A percentile compares a stretch with the other conserved stretches of the same genome.
Evolutionary conservation across 2,888 invertebrate genomes (phyloP).

Genomic region (Drosophila hamatofila): DNA sequence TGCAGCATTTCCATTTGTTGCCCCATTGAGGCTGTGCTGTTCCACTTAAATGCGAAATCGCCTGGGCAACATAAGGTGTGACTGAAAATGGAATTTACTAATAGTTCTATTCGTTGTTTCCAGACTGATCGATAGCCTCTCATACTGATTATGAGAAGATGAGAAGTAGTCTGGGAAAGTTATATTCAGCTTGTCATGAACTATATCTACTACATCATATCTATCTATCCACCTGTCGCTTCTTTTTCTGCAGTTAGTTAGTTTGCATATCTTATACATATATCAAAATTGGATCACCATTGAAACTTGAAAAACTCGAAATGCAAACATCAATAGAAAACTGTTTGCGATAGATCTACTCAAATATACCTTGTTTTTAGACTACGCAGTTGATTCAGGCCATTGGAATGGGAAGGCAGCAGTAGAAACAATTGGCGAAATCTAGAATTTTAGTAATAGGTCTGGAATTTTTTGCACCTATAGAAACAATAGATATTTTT

Average conservation of each 20-base stretch:
- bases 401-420: neutral
- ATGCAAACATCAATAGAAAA: neutral
- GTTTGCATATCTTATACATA: neutral
- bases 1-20: conserved; percentile 51
- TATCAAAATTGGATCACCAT: neutral
- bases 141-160: neutral
- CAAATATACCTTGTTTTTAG: neutral
- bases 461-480: neutral
- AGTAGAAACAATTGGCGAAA: neutral
- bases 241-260: neutral
- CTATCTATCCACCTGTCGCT: no score
- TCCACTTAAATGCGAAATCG: conserved; percentile 26
- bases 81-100: neutral
- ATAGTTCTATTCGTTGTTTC: neutral
- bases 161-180: neutral
- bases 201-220: no score
- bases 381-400: neutral
- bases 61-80: conserved; percentile 21
- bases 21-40: conserved; percentile 3
- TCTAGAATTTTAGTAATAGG: no score
- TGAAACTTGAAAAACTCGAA: conserved; percentile 1
- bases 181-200: neutral
- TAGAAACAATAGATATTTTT: neutral
- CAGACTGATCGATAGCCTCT: neutral
- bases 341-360: neutral